Evolutionary conservation across 1,140 invertebrate genomes (phyloP).

Genomic region (Zaprionus lachaisei): DNA sequence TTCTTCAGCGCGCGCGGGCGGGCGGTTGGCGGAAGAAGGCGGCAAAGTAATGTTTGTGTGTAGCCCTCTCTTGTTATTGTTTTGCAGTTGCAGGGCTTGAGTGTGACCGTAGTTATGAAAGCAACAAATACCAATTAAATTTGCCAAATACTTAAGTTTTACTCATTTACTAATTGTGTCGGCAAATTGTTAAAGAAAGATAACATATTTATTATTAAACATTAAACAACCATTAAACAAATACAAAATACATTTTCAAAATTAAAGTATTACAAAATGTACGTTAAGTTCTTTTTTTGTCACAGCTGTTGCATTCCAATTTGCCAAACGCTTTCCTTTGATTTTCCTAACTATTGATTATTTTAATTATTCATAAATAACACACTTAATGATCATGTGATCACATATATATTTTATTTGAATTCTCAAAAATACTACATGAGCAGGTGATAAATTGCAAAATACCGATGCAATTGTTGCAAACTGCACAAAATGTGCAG

Average conservation of each 20-base stretch:
- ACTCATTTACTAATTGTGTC: neutral
- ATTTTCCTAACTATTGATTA: too few relatives aligned
- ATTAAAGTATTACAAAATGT: too few relatives aligned
- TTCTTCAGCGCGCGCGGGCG: conserved; percentile 28
- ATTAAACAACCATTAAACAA: neutral
- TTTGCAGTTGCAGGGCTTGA: conserved; percentile 34
- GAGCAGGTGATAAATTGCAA: neutral
- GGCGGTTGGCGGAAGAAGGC: conserved; percentile 24
- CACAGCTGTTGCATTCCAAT: too few relatives aligned
- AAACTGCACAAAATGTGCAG: neutral
- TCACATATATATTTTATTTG: neutral
- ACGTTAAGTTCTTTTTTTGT: too few relatives aligned
- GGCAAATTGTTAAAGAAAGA: neutral
- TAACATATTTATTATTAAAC: neutral
- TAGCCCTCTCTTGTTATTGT: conserved; percentile 60
- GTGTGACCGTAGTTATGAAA: conserved; percentile 15
- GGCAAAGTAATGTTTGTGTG: conserved; percentile 63
- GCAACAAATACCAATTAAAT: neutral
- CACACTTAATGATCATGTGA: too few relatives aligned
- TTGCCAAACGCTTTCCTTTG: too few relatives aligned
- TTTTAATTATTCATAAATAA: too few relatives aligned
- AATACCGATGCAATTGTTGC: neutral
- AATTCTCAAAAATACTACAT: neutral
- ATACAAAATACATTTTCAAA: too few relatives aligned
- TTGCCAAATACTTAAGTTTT: neutral